These are phyloP conservation scores for Thunnus thynnus DNA, from an alignment of 2,113 vertebrate species.

Conservation along the genomic window DNA sequence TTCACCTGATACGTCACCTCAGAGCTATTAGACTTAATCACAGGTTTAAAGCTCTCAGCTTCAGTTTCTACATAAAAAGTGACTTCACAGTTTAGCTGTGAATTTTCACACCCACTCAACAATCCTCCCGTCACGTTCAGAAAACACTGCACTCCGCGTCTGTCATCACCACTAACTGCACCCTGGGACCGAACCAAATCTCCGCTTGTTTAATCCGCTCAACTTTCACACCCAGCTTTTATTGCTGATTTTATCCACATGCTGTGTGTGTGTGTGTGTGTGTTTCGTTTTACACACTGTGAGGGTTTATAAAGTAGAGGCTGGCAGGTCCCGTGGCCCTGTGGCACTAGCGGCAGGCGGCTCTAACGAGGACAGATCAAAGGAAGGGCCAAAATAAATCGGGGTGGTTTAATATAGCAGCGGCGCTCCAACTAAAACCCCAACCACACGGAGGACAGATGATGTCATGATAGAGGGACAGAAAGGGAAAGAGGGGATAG, in stretches of 20 bases:
- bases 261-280: slow-evolving; percentile 32
- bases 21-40: neutral
- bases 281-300: slow-evolving; percentile 73
- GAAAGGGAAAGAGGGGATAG: slow-evolving; percentile 36
- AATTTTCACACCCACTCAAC: slow-evolving; percentile 66
- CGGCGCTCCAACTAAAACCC: slow-evolving; percentile 59
- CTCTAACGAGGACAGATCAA: slow-evolving; percentile 73
- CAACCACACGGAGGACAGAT: slow-evolving; percentile 74
- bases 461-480: slow-evolving; percentile 68
- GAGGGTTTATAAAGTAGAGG: slow-evolving; percentile 68
- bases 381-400: slow-evolving; percentile 70
- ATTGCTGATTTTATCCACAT: slow-evolving; percentile 61
- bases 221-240: slow-evolving; percentile 74
- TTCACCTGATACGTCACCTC: neutral
- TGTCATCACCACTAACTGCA: slow-evolving; percentile 25
- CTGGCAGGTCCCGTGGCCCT: slow-evolving; percentile 56
- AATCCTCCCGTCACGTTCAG: slow-evolving; percentile 30
- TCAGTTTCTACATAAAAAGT: slow-evolving; percentile 7
- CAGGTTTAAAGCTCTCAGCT: neutral
- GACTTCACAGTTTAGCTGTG: slow-evolving; percentile 59
- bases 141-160: neutral
- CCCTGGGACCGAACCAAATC: slow-evolving; percentile 36
- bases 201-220: slow-evolving; percentile 47
- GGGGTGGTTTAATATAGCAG: slow-evolving; percentile 75
- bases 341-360: slow-evolving; percentile 59